Evolutionary conservation across 2,797 vertebrate genomes (phyloP).

Genomic region (Hyperoplus lanceolatus): DNA sequence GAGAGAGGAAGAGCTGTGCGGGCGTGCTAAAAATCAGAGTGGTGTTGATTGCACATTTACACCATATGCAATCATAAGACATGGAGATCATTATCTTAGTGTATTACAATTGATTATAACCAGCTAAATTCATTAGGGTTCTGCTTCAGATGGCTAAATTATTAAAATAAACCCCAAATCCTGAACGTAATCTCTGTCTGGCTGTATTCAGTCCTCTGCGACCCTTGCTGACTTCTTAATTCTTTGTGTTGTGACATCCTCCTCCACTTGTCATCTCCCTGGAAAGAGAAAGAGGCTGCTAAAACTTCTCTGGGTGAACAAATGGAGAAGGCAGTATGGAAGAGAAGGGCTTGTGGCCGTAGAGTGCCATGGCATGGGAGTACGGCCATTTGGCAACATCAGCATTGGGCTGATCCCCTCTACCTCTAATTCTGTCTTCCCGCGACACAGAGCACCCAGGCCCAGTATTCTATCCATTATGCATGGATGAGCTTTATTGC

Average conservation of each 20-base stretch:
- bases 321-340: constrained; percentile 17
- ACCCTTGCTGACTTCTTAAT: constrained; percentile 56
- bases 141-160: constrained; percentile 43
- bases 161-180: constrained; percentile 30
- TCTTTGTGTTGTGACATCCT: constrained; percentile 47
- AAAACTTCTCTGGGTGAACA: constrained; percentile 39
- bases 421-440: constrained; percentile 71
- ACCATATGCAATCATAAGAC: constrained; percentile 54
- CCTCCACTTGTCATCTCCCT: constrained; percentile 60
- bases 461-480: constrained; percentile 75
- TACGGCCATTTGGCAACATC: constrained; percentile 57
- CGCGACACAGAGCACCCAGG: constrained; percentile 59
- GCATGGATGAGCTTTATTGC: constrained; percentile 81
- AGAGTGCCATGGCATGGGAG: constrained; percentile 59
- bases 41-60: constrained; percentile 70
- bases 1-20: constrained; percentile 47
- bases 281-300: constrained; percentile 52
- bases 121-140: constrained; percentile 36
- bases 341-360: constrained; percentile 49
- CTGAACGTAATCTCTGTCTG: constrained; percentile 26
- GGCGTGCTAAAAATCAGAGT: constrained; percentile 59
- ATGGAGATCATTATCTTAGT: constrained; percentile 60
- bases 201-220: constrained; percentile 32
- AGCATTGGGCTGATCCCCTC: constrained; percentile 64
- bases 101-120: constrained; percentile 64